Evolutionary conservation across 2,113 vertebrate species (phyloP), one percentile per base, ranked within the genome.

Genomic region (Eira barbara): DNA sequence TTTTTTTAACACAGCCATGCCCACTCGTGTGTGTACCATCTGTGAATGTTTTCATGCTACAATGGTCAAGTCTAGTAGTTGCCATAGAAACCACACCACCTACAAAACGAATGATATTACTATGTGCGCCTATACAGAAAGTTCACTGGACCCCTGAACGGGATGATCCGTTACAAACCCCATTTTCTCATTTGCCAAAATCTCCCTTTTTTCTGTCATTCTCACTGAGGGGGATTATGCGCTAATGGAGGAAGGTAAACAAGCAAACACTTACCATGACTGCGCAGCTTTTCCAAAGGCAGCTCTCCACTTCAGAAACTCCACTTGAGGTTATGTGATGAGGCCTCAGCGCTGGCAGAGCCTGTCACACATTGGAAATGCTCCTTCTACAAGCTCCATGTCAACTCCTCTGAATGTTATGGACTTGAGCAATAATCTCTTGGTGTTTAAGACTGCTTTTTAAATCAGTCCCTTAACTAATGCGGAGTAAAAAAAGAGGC

Each of bases 381-480:
- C 14, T 84, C 59, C 31, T 90, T 73, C 67, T 63, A 67, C 49
- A 36, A 81, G 34, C 21, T 94, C 78, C 31, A 6, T 61, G 42
- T 89, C 80, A 82, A 39, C 49, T 71, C 13, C 34, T 65, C 42
- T 84, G 74, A 10, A 87, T 94, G 87, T 87, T 84, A 91, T 76
- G 61, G 34, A 7, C 78, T 82, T 81, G 27, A 93, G 57, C 34
- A 96, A 93, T 88, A 90, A 96, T 88, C 63, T 74, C 57, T 45
- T 36, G 42, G n/a, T 95, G 67, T 76, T 6, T 88, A 52, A 76
- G 34, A 42, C 13, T 29, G 27, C 23, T 89, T 91, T 96, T 85
- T 20, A 94, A 92, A 91, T 91, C 34, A 91, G 14, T 67, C 61
- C 55, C 4, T 3, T 96, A 71, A 91, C 76, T 96, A 95, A 92